These are phyloP conservation scores for Bagarius yarrelli DNA, from an alignment of 2,113 vertebrate genomes.

Conservation along the genomic window DNA sequence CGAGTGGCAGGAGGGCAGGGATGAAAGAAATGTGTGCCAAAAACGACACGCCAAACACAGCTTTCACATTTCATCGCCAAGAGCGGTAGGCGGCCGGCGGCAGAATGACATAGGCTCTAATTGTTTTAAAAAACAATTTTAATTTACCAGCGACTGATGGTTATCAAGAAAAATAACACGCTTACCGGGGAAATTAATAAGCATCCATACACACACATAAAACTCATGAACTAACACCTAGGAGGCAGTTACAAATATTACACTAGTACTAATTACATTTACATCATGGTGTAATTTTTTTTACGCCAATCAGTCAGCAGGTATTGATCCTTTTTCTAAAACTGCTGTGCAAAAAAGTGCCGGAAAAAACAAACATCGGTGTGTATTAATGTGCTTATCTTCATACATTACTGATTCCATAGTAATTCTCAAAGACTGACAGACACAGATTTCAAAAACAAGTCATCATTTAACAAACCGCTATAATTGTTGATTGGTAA, in stretches of 20 bases:
- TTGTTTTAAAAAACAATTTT: conserved; percentile 50
- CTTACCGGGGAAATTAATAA: conserved; percentile 1
- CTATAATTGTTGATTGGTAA: neutral
- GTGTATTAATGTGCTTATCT: too few species aligned
- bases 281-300: neutral
- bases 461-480: too few species aligned
- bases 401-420: neutral
- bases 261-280: neutral
- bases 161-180: conserved; percentile 36
- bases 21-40: conserved; percentile 57
- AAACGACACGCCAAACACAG: conserved; percentile 50
- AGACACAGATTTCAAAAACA: neutral
- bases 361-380: neutral
- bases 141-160: conserved; percentile 48
- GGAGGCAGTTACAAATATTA: neutral
- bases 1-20: conserved; percentile 52
- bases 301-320: neutral
- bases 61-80: conserved; percentile 35
- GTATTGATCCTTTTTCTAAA: neutral
- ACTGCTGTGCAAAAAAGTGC: neutral
- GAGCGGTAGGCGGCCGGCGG: conserved; percentile 31
- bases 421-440: neutral
- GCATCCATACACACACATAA: conserved; percentile 1
- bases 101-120: conserved; percentile 40
- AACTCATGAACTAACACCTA: neutral